Conservation (phyloP, 1,140 invertebrate genomes). For the Drosophila arawakana region DNA sequence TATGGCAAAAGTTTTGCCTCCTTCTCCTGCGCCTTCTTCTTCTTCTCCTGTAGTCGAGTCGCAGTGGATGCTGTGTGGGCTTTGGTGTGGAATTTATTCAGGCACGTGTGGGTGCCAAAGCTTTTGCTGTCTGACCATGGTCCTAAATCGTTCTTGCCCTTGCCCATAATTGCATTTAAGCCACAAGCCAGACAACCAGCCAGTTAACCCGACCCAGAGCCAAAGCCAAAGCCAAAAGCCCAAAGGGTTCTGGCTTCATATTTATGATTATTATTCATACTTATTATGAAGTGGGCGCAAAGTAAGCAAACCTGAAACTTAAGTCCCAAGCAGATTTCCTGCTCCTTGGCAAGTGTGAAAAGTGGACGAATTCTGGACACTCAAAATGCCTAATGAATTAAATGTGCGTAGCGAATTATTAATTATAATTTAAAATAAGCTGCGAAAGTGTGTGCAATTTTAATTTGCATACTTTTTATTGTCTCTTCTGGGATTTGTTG, state of each 20-base stretch:
- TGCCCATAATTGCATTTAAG: constrained; percentile 67
- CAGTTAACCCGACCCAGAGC: background rate
- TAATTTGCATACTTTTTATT: background rate
- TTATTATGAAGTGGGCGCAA: constrained; percentile 31
- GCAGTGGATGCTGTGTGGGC: constrained; percentile 40
- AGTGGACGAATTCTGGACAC: background rate
- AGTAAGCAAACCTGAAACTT: background rate
- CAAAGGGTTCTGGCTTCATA: constrained; percentile 16
- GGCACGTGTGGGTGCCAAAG: constrained; percentile 13
- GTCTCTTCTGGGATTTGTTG: background rate
- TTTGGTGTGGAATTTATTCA: constrained; percentile 23
- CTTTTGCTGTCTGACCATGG: constrained; percentile 64
- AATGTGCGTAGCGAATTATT: constrained; percentile 20
- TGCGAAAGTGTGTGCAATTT: background rate
- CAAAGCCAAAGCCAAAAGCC: background rate
- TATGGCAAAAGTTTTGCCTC: constrained; percentile 43
- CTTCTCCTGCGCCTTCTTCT: background rate
- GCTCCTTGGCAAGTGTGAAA: background rate
- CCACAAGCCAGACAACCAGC: constrained; percentile 3
- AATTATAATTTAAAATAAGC: constrained; percentile 17
- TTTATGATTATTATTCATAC: constrained; percentile 59
- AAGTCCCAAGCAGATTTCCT: background rate
- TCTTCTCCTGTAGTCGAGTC: background rate
- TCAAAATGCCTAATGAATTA: constrained; percentile 24
- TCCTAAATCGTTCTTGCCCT: constrained; percentile 68